Base-by-base conservation (phyloP, 2,113 vertebrate genomes). In the Xenopus borealis region DNA sequence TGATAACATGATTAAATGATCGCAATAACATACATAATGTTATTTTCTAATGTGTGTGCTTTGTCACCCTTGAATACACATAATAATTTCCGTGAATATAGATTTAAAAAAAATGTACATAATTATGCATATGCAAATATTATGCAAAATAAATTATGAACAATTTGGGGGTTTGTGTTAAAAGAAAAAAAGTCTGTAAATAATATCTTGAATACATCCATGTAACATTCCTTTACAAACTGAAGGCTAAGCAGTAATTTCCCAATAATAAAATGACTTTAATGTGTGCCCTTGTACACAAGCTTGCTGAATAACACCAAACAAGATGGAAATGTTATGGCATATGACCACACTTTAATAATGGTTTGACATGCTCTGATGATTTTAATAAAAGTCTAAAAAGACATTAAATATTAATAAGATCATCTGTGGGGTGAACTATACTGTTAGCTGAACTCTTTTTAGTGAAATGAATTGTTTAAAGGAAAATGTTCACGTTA, bases 371-470 rank as follows among this genome's bases (percentile, higher is more conserved):
- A 57, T 69, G 53, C 30, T 58, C 52, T 13, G 13, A 53, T 40
- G 20, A 30, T 18, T 69, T 55, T 69, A 69, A 57, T 69, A 69
- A 57, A 33, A 14, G 69, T 27, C n/a, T 59, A 45, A 71, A 71
- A 44, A 13, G 12, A 52, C 62, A 72, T 72, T 64, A 72, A 65
- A 72, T 53, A 65, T 72, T 40, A 30, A 71, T 62, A 53, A 45
- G 14, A 33, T 45, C 12, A 52, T 50, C n/a, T 4, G 33, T 23
- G 12, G 45, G 45, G 65, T 67, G 45, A 13, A 67, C 14, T 18
- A 23, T 6, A n/a, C 40, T 18, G 44, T 18, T 33, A n/a, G 10
- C 18, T 67, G 40, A 20, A 45, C 65, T 46, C 44, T 66, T 9
- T 9, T 40, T 66, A 19, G 8, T 45, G 44, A 67, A 67, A 67